Evolutionary conservation across 2,113 vertebrate species (phyloP).

Genomic region (Carassius auratus): DNA sequence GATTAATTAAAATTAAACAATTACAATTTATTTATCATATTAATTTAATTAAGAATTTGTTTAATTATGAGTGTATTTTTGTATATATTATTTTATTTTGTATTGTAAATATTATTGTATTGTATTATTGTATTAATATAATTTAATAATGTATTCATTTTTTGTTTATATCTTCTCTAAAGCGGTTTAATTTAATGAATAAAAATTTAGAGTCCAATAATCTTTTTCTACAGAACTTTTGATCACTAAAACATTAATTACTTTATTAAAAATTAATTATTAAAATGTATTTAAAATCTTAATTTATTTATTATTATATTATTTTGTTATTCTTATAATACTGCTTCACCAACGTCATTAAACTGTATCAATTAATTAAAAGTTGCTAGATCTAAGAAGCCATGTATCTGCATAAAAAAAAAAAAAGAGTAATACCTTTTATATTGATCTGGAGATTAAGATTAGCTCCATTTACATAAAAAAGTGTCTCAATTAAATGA

Average conservation of each 20-base stretch:
- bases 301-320: neutral
- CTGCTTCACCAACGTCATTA: neutral
- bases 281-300: too few relatives aligned
- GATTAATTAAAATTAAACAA: neutral
- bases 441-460: conserved; percentile 32
- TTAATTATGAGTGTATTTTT: too few relatives aligned
- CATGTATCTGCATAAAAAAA: neutral
- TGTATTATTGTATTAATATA: too few relatives aligned
- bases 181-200: too few relatives aligned
- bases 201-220: too few relatives aligned
- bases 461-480: conserved; percentile 40
- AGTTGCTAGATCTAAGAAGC: neutral
- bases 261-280: neutral
- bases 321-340: neutral
- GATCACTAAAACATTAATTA: neutral
- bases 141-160: too few relatives aligned
- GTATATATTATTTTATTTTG: too few relatives aligned
- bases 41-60: neutral
- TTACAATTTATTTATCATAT: neutral
- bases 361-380: neutral
- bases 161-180: too few relatives aligned
- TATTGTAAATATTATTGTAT: too few relatives aligned
- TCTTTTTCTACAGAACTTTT: too few relatives aligned
- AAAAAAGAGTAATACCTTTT: neutral
- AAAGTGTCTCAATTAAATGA: conserved; percentile 16